phyloP scores from a whole-genome alignment of 2,113 vertebrate genomes.

The Colinus virginianus region DNA sequence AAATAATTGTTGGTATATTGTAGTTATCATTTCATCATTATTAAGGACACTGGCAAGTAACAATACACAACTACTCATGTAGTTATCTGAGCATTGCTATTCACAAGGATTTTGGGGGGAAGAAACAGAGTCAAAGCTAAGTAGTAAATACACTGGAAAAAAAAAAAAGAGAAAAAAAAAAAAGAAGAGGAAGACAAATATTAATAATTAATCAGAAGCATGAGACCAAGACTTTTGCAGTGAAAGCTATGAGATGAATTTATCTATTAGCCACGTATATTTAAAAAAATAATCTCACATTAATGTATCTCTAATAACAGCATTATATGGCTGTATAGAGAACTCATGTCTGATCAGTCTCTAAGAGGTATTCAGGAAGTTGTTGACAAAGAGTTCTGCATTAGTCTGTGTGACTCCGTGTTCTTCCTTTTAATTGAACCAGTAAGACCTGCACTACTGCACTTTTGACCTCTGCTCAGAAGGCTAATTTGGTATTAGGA shows the following conservation, averaged over 20 bases:
- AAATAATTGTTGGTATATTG: constrained; percentile 68
- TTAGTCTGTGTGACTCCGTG: constrained; percentile 50
- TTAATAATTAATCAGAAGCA: constrained; percentile 63
- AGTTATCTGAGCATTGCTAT: constrained; percentile 47
- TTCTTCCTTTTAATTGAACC: constrained; percentile 56
- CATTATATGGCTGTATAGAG: constrained; percentile 15
- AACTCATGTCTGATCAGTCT: constrained; percentile 5
- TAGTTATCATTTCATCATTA: constrained; percentile 55
- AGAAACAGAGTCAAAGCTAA: not conserved
- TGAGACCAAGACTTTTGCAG: constrained; percentile 39
- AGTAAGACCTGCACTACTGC: constrained; percentile 34
- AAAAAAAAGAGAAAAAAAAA: not conserved
- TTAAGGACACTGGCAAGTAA: not conserved
- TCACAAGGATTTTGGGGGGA: not conserved
- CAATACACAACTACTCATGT: not conserved
- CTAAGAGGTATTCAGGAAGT: constrained; percentile 25
- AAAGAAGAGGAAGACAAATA: not conserved
- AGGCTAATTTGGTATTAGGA: constrained; percentile 48
- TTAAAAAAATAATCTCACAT: not conserved
- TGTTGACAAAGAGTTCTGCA: constrained; percentile 57
- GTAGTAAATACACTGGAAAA: constrained; percentile 53
- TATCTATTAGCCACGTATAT: constrained; percentile 8
- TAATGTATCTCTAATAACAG: constrained; percentile 46
- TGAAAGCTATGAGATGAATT: constrained; percentile 37
- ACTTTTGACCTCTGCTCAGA: constrained; percentile 34